These are phyloP conservation scores for Cremastinae sp. DNA, from an alignment of 2,888 invertebrate species.

Conservation along the genomic window DNA sequence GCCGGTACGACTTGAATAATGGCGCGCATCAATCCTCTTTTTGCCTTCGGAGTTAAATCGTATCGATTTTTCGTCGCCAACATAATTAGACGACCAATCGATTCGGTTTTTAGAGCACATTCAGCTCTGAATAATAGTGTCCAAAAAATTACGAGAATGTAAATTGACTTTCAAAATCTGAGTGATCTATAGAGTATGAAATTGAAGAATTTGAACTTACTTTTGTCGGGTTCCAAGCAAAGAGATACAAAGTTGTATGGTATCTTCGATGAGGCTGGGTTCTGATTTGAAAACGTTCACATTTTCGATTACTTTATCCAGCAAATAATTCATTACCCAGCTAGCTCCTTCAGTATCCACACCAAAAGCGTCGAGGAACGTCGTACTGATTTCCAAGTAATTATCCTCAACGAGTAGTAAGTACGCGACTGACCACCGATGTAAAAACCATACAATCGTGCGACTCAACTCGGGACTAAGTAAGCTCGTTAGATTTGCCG, in stretches of 20 bases:
- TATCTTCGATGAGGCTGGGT: constrained; percentile 83
- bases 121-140: constrained; percentile 79
- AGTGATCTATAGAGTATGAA: constrained; percentile 31
- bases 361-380: constrained; percentile 84
- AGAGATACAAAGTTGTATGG: constrained; percentile 83
- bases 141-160: constrained; percentile 43
- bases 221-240: constrained; percentile 82
- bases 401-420: constrained; percentile 81
- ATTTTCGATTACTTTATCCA: constrained; percentile 85
- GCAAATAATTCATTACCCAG: constrained; percentile 84
- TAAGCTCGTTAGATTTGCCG: constrained; percentile 84
- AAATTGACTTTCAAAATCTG: no score
- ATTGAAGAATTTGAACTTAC: constrained; percentile 75
- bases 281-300: constrained; percentile 84
- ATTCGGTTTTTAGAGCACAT: constrained; percentile 82
- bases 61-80: constrained; percentile 82
- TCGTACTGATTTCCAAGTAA: constrained; percentile 83
- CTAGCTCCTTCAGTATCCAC: constrained; percentile 85
- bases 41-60: constrained; percentile 82
- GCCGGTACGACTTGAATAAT: constrained; percentile 86
- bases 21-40: constrained; percentile 87
- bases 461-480: constrained; percentile 91
- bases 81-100: constrained; percentile 82
- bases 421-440: constrained; percentile 88
- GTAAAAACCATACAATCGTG: constrained; percentile 89